phyloP scores from a whole-genome alignment of 2,113 vertebrate species.

The Oenanthe melanoleuca region DNA sequence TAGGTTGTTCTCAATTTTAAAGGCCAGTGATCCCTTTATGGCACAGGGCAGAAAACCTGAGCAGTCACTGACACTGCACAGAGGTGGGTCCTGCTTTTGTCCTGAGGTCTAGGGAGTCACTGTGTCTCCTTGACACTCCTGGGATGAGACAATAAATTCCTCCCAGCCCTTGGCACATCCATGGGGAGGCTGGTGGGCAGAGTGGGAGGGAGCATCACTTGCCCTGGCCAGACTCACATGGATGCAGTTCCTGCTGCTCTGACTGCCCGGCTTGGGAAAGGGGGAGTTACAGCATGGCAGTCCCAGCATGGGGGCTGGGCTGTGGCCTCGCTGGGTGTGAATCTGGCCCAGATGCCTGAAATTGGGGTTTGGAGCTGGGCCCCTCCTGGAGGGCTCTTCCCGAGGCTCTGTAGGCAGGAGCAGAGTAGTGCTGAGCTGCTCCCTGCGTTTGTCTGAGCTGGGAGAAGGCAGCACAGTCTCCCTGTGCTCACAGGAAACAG shows the following conservation, averaged over 20 bases:
- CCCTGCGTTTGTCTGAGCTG: rapidly evolving
- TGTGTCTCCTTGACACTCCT: neutral
- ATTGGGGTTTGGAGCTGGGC: neutral
- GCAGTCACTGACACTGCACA: neutral
- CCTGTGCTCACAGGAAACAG: neutral
- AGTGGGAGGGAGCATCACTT: neutral
- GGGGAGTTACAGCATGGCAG: neutral
- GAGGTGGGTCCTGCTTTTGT: neutral
- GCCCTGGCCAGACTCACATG: neutral
- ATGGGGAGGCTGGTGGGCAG: neutral
- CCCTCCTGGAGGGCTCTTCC: neutral
- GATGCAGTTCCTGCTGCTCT: neutral
- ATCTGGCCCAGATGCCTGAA: neutral
- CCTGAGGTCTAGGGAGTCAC: rapidly evolving
- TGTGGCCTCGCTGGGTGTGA: rapidly evolving
- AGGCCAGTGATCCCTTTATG: neutral
- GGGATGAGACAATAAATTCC: neutral
- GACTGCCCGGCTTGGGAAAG: rapidly evolving
- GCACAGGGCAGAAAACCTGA: constrained; percentile 24
- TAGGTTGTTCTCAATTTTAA: constrained; percentile 17
- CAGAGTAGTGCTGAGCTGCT: rapidly evolving
- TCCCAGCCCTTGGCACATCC: neutral
- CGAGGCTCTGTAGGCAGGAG: rapidly evolving
- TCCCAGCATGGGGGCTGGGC: neutral
- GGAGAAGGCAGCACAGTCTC: neutral